Evolutionary conservation across 2,888 invertebrate genomes (phyloP).

Genomic region (Pyrochroa serraticornis): DNA sequence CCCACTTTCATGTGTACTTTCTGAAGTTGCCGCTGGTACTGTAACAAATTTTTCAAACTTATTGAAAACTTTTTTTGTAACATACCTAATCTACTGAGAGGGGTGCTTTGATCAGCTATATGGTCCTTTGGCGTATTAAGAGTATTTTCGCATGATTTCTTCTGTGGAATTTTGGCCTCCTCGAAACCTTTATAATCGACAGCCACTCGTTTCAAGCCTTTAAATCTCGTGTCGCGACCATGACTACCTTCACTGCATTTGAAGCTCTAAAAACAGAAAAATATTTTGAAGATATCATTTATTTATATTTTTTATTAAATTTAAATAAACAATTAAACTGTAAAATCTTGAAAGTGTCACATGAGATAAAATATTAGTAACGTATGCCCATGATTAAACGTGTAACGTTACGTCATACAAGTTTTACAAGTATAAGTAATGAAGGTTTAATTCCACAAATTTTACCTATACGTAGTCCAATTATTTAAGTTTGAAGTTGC

Average conservation of each 20-base stretch:
- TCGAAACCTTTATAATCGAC: constrained; percentile 48
- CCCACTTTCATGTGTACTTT: background rate
- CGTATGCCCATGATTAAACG: too few relatives aligned
- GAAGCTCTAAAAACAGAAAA: constrained; percentile 5
- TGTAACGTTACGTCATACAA: too few relatives aligned
- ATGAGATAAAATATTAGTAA: too few relatives aligned
- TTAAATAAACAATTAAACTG: too few relatives aligned
- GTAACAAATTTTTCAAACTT: background rate
- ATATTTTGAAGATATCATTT: too few relatives aligned
- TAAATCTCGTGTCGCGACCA: constrained; percentile 56
- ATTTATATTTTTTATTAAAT: too few relatives aligned
- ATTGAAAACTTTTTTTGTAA: constrained; percentile 7
- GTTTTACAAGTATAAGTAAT: too few relatives aligned
- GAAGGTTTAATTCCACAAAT: too few relatives aligned
- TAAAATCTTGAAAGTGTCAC: too few relatives aligned
- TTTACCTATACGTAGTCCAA: too few relatives aligned
- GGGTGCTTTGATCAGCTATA: background rate
- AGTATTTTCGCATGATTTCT: constrained; percentile 1
- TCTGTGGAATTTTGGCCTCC: constrained; percentile 3
- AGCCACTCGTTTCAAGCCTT: constrained; percentile 58
- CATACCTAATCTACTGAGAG: background rate
- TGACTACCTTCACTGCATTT: constrained; percentile 36
- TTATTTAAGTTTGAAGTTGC: too few relatives aligned
- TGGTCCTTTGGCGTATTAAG: background rate
- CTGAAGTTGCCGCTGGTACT: background rate